Evolutionary conservation across 92 coral and sea anemone genomes (phyloP).

Genomic region (Paragorgia papillata): DNA sequence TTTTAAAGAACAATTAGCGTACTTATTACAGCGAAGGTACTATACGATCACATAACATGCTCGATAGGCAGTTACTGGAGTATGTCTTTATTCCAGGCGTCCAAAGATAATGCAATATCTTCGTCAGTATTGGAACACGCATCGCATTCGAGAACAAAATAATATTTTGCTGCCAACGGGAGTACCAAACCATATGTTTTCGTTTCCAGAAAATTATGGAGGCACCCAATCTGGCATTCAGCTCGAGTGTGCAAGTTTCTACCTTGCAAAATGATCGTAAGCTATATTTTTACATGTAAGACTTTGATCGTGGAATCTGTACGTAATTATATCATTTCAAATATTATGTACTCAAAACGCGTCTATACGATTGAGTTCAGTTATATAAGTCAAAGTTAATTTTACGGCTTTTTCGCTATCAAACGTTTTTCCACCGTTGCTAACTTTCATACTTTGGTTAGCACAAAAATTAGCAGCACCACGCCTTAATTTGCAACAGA

Average conservation of each 20-base stretch:
- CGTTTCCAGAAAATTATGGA: constrained; percentile 36
- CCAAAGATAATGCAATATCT: constrained; percentile 58
- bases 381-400: no score
- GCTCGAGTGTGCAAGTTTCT: constrained; percentile 11
- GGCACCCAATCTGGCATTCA: constrained; percentile 25
- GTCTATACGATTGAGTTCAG: no score
- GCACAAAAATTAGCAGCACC: no score
- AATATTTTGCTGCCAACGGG: constrained; percentile 41
- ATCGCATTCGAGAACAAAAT: constrained; percentile 65
- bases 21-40: constrained; percentile 8
- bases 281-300: not conserved
- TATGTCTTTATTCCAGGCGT: constrained; percentile 63
- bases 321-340: no score
- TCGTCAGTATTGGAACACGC: constrained; percentile 67
- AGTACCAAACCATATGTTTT: no score
- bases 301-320: not conserved
- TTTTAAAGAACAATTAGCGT: constrained; percentile 25
- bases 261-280: constrained; percentile 29
- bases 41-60: constrained; percentile 17
- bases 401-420: no score
- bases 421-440: no score
- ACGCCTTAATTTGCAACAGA: no score
- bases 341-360: no score
- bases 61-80: constrained; percentile 55
- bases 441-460: no score